Conservation (phyloP, 2,797 vertebrate species). For the Chaetodon trifasciatus region DNA sequence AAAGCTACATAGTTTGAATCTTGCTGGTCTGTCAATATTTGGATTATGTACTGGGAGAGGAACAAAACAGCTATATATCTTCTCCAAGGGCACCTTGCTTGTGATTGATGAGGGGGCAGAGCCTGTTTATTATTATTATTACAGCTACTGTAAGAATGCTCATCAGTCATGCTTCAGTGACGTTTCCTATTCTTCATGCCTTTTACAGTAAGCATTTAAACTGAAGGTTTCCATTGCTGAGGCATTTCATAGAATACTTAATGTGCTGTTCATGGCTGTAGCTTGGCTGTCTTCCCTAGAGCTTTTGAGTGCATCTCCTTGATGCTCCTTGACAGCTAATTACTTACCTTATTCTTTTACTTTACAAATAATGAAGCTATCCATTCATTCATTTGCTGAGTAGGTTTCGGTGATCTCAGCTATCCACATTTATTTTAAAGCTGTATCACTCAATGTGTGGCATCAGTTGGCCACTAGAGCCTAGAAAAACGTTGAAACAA, state of each 20-base stretch:
- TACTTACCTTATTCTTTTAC: neutral
- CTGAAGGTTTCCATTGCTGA: neutral
- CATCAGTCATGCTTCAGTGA: constrained; percentile 11
- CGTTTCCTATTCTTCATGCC: neutral
- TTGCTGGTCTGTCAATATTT: constrained; percentile 40
- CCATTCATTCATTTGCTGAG: neutral
- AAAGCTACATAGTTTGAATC: constrained; percentile 17
- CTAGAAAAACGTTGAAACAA: neutral
- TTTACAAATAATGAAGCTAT: neutral
- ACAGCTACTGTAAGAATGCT: neutral
- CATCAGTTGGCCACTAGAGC: no score
- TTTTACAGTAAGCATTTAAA: neutral
- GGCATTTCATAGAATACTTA: neutral
- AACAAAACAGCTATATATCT: constrained; percentile 15
- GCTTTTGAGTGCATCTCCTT: constrained; percentile 3
- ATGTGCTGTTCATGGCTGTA: neutral
- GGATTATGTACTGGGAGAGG: constrained; percentile 1
- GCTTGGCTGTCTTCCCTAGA: neutral
- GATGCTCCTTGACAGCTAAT: constrained; percentile 34
- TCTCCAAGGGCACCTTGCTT: constrained; percentile 56
- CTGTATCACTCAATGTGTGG: neutral
- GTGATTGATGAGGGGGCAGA: constrained; percentile 39
- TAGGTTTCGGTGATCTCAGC: neutral
- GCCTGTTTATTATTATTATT: constrained; percentile 25
- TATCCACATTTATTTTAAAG: neutral